phyloP scores from a whole-genome alignment of 2,888 invertebrate species.

The Cephus runcator region DNA sequence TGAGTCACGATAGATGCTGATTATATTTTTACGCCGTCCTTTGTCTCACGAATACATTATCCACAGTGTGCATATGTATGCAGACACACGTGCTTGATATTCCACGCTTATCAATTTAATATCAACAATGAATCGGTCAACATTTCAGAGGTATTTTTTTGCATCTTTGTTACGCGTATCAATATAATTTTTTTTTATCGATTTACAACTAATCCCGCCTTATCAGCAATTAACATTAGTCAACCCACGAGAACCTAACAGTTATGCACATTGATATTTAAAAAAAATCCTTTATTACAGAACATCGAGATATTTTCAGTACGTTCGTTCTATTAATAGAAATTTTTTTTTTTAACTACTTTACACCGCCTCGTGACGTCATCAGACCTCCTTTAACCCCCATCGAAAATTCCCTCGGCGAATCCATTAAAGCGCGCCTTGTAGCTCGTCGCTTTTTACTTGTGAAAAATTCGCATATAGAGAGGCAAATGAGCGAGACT shows the following conservation, averaged over 20 bases:
- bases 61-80: background rate
- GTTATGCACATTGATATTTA: no score
- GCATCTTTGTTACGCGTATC: background rate
- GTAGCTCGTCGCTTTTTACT: no score
- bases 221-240: background rate
- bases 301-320: background rate
- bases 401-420: no score
- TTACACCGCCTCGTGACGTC: background rate
- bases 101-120: conserved; percentile 9
- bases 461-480: no score
- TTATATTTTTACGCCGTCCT: background rate
- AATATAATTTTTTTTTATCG: background rate
- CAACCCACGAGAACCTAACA: no score
- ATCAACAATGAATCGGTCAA: conserved; percentile 1
- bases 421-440: no score
- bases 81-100: conserved; percentile 1
- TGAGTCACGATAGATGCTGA: conserved; percentile 21
- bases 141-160: background rate
- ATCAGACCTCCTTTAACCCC: no score
- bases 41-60: background rate
- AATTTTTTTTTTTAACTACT: background rate
- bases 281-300: no score
- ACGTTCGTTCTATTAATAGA: background rate
- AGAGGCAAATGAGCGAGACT: no score
- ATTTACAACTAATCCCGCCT: background rate